Evolutionary conservation across 1,140 invertebrate genomes (phyloP), one percentile per base, ranked within the genome.

Genomic region (Venturia canescens): DNA sequence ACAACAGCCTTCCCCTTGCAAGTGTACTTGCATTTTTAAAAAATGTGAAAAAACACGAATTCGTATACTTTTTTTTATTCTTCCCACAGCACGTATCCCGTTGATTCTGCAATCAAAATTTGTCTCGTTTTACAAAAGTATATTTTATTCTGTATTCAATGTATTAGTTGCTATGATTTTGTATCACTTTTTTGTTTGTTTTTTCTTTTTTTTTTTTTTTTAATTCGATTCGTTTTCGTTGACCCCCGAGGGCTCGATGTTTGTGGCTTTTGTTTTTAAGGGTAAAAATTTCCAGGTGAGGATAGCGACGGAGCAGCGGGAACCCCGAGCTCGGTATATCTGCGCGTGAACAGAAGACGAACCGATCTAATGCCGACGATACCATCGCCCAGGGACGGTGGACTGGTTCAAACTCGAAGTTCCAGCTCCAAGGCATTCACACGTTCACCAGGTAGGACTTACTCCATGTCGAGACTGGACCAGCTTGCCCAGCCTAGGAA

Each of bases 401-500:
- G 89, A 87, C 93, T 82, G 87, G 92, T 86, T 34, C 89, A 66
- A 18, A 29, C 63, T 23, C 26, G 92, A 89, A 89, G 90, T 85
- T 88, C 91, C 89, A 90, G 91, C 89, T 86, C 91, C 81, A 94
- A 94, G 90, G 92, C 93, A 84, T 94, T 94, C 87, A 93, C 93
- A 87, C 93, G 94, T 87, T 94, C 94, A 88, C 94, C 94, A 96
- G 95, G 95, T 96, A 97, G 97, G 94, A 96, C 97, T 86, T 96
- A 96, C 93, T 97, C 97, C 88, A 97, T 98, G 96, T 96, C 96
- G 86, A 95, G 97, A 87, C 94, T 98, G 93, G 97, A 98, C 94
- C 94, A 96, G 88, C 93, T 97, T 91, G 93, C 96, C 85, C 95
- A 95, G 91, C 96, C 96, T 78, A 92, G 95, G 80, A 93, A 93